Conservation (phyloP, 1,140 invertebrate species). For the Bombus soroeensis region DNA sequence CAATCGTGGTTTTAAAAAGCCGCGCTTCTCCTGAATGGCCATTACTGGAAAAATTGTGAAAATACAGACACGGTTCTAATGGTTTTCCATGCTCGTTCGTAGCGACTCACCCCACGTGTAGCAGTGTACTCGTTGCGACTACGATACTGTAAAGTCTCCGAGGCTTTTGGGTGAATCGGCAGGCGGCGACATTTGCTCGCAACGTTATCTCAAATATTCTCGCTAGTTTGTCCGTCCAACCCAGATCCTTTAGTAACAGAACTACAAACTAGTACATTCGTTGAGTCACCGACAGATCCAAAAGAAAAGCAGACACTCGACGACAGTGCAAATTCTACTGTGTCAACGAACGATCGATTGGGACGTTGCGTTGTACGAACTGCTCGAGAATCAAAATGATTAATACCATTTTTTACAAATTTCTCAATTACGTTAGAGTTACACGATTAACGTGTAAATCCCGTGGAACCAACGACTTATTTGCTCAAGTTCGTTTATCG, state of each 20-base stretch:
- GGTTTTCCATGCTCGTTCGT: neutral
- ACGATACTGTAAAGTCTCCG: constrained; percentile 67
- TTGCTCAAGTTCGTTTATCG: no score
- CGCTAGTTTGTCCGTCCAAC: neutral
- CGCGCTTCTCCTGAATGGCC: neutral
- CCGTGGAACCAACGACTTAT: no score
- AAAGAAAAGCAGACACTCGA: neutral
- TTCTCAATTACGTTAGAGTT: neutral
- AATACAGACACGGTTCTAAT: neutral
- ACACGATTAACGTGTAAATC: neutral
- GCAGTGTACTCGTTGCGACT: neutral
- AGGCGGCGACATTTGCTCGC: constrained; percentile 76
- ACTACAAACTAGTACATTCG: constrained; percentile 72
- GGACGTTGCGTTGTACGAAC: no score
- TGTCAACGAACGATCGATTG: neutral
- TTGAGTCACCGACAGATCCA: constrained; percentile 45
- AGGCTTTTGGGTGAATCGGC: constrained; percentile 49
- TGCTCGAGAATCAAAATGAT: neutral
- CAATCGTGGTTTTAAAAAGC: constrained; percentile 8
- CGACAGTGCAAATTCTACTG: neutral
- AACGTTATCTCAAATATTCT: constrained; percentile 73
- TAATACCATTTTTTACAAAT: neutral
- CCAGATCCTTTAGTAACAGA: neutral
- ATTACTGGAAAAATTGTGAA: constrained; percentile 5
- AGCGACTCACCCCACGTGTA: neutral